phyloP scores from a whole-genome alignment of 2,113 vertebrate species.

The Tinamus guttatus region DNA sequence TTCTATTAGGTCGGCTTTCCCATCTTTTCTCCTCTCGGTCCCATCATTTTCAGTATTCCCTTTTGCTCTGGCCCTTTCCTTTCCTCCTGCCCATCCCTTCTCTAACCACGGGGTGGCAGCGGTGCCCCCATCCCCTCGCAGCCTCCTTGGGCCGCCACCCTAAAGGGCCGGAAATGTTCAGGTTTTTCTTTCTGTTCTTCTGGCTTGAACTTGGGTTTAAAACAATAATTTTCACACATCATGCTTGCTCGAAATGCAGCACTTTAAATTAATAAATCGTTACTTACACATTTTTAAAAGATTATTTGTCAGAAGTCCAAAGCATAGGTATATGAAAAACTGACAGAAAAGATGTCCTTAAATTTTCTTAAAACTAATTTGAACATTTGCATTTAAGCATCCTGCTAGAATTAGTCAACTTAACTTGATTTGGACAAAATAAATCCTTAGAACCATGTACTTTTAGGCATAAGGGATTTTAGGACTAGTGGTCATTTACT shows the following conservation, averaged over 20 bases:
- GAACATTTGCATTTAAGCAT: not conserved
- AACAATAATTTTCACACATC: not conserved
- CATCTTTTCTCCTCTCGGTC: not conserved
- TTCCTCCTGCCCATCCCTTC: not conserved
- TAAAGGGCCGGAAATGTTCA: not conserved
- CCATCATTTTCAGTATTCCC: not conserved
- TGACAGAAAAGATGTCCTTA: not conserved
- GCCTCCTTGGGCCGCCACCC: not conserved
- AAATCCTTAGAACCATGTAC: not conserved
- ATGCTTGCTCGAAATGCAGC: not conserved
- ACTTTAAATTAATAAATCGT: not conserved
- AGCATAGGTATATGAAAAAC: not conserved
- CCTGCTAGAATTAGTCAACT: not conserved
- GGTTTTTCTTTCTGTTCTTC: not conserved
- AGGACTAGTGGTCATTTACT: not conserved
- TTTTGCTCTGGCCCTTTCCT: not conserved
- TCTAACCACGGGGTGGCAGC: constrained; percentile 37
- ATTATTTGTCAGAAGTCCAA: not conserved
- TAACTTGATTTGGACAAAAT: not conserved
- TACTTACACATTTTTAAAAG: not conserved
- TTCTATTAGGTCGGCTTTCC: not conserved
- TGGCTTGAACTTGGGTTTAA: not conserved
- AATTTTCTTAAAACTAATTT: not conserved
- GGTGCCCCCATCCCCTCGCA: not conserved
- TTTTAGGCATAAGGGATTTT: not conserved